Evolutionary conservation across 1,140 invertebrate genomes (phyloP), one percentile per base, ranked within the genome.

Genomic region (Aphaenogaster rudis): DNA sequence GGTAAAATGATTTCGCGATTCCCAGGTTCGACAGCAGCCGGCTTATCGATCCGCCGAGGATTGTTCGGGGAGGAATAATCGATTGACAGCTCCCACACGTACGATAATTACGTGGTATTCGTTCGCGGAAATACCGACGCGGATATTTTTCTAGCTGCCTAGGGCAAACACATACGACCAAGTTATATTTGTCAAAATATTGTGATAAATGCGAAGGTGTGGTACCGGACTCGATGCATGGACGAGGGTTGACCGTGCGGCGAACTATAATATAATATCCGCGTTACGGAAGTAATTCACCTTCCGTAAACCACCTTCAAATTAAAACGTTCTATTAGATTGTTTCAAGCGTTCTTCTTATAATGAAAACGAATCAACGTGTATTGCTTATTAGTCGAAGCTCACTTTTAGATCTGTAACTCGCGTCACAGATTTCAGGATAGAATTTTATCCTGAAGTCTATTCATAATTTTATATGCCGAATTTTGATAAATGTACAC

Each of bases 111-210:
- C 54, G 28, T 17, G 42, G 17, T 63, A 48, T 50, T 84, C 33
- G 54, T 33, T 6, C 54, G 66, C n/a, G 88, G 87, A 89, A 92
- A 91, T 92, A 90, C n/a, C 88, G 88, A 77, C 86, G 77, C 74
- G 76, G 89, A 80, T 95, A 93, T 94, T 95, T 94, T 94, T 94
- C 94, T 93, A 94, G 91, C 92, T 92, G 92, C 88, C 91, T 78
- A 93, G 93, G 93, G 28, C 92, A 94, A 95, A 94, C 93, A 95
- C 94, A 94, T 93, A 94, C 92, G 90, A 87, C 76, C 93, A 93
- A 95, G 92, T 94, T 94, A 92, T 94, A 95, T 95, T 95, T 95
- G 93, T 95, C 94, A 95, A 95, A 95, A 95, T 95, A 95, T 95
- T 95, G 92, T 94, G 94, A 95, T 94, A 94, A 93, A 92, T 69